A percentile compares a stretch with the other conserved stretches of the same genome.
Evolutionary conservation across 2,113 vertebrate genomes (phyloP).

Genomic region (Catagonus wagneri): DNA sequence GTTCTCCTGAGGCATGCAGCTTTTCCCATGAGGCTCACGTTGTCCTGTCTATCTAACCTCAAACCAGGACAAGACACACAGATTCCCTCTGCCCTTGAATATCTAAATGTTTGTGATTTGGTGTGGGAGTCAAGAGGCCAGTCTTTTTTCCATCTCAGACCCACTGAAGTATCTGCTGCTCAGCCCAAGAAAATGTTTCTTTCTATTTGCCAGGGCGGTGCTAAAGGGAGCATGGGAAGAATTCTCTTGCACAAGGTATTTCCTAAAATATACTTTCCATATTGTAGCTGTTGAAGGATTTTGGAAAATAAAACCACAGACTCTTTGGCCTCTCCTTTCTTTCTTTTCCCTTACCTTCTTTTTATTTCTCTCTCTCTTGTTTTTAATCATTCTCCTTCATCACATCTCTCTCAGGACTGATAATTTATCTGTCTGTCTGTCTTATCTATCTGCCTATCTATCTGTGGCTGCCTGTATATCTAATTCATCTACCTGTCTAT

Average conservation of each 20-base stretch:
- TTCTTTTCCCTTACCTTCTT: not conserved
- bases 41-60: not conserved
- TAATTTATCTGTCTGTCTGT: not conserved
- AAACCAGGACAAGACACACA: not conserved
- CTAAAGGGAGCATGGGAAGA: not conserved
- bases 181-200: not conserved
- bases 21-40: not conserved
- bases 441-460: not conserved
- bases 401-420: not conserved
- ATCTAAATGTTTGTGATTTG: not conserved
- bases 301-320: not conserved
- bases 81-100: not conserved
- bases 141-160: not conserved
- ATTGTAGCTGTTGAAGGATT: not conserved
- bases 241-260: not conserved
- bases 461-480: not conserved
- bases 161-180: not conserved
- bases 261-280: not conserved
- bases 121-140: not conserved
- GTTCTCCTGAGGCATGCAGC: not conserved
- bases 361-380: not conserved
- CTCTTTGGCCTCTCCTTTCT: not conserved
- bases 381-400: not conserved
- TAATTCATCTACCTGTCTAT: not conserved
- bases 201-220: not conserved